A percentile compares a stretch with the other conserved stretches of the same genome.
These are phyloP conservation scores for Phthorimaea operculella DNA, from an alignment of 1,140 invertebrate genomes.

Conservation along the genomic window DNA sequence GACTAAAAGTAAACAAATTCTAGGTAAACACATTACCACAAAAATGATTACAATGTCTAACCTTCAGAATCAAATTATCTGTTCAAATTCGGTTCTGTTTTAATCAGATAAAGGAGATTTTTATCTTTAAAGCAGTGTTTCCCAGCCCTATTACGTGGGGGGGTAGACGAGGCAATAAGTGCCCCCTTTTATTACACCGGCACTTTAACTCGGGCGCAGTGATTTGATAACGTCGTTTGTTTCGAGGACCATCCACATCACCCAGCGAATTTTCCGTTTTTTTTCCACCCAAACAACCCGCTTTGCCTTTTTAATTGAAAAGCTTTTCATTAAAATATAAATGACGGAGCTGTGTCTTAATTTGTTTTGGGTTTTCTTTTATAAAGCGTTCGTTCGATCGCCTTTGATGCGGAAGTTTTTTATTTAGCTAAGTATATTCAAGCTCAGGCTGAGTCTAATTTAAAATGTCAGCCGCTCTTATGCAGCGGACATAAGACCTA, in stretches of 20 bases:
- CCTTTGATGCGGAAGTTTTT: too few species aligned
- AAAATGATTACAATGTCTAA: too few species aligned
- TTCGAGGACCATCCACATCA: constrained; percentile 42
- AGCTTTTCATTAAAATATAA: constrained; percentile 12
- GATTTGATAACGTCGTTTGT: constrained; percentile 65
- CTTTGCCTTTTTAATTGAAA: constrained; percentile 12
- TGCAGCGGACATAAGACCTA: too few species aligned
- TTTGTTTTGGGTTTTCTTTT: not conserved
- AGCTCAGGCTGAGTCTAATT: too few species aligned
- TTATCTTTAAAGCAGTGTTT: too few species aligned
- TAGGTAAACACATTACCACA: too few species aligned
- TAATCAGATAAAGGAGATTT: too few species aligned
- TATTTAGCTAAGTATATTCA: too few species aligned
- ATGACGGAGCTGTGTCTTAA: not conserved
- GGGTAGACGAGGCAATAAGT: constrained; percentile 46
- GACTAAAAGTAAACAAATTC: too few species aligned
- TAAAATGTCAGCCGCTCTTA: too few species aligned
- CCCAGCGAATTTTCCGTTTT: constrained; percentile 24
- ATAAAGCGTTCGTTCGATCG: not conserved
- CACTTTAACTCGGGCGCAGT: constrained; percentile 59
- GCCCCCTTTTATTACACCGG: constrained; percentile 58
- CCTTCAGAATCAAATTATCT: too few species aligned
- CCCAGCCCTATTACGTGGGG: constrained; percentile 5
- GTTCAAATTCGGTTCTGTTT: too few species aligned
- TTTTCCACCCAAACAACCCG: constrained; percentile 15